These are phyloP conservation scores for Oceanites oceanicus DNA, from an alignment of 2,113 vertebrate species.

Conservation along the genomic window DNA sequence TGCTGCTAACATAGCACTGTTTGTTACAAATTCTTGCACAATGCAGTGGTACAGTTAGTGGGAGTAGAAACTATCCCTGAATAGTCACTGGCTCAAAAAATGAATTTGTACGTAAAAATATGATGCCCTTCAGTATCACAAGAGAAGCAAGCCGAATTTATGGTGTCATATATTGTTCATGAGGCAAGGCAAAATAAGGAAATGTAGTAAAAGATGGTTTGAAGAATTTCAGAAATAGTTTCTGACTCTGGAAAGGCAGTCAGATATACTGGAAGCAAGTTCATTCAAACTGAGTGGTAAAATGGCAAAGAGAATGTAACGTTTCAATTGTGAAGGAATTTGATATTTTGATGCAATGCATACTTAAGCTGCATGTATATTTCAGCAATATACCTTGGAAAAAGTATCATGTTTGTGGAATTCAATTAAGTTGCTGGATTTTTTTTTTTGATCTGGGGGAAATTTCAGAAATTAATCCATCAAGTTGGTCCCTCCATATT, in stretches of 20 bases:
- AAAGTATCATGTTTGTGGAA: background rate
- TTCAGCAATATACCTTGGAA: background rate
- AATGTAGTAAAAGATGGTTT: background rate
- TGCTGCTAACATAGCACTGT: background rate
- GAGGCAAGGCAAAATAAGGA: background rate
- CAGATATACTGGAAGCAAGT: background rate
- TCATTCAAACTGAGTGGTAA: background rate
- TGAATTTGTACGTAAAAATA: background rate
- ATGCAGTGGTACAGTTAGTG: background rate
- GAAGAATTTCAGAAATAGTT: background rate
- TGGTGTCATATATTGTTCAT: background rate
- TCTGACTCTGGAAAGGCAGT: background rate
- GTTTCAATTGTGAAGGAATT: background rate
- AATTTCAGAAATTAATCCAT: background rate
- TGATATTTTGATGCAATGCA: background rate
- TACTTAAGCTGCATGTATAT: background rate
- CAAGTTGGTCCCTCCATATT: background rate
- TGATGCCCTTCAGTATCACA: background rate
- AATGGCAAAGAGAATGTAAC: background rate
- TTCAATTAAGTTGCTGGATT: background rate
- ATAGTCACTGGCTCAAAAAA: background rate
- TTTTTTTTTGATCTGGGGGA: background rate
- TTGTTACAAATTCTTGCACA: background rate
- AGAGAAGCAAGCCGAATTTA: background rate
- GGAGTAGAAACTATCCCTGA: background rate